phyloP scores from a whole-genome alignment of 2,113 vertebrate species.

The Suricata suricatta region DNA sequence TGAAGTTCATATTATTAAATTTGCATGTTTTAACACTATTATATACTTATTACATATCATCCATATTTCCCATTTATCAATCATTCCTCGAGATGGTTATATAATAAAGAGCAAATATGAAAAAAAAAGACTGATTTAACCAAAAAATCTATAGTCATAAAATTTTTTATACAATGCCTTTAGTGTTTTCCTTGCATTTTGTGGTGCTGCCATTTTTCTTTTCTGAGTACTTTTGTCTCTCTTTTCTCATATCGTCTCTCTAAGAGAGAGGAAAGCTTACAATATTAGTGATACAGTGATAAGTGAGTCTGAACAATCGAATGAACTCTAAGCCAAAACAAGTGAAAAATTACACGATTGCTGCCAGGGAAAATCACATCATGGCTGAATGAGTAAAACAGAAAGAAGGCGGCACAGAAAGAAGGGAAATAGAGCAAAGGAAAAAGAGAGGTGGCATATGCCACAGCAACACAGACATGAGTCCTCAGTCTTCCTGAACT shows the following conservation, averaged over 20 bases:
- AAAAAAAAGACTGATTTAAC: not conserved
- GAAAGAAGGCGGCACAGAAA: not conserved
- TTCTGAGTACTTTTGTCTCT: not conserved
- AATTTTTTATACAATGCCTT: not conserved
- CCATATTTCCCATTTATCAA: not conserved
- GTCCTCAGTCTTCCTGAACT: not conserved
- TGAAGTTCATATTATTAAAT: not conserved
- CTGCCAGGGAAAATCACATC: not conserved
- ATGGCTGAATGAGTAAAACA: not conserved
- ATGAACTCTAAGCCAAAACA: not conserved
- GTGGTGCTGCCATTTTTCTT: not conserved
- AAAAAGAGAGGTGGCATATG: not conserved
- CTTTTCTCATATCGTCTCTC: not conserved
- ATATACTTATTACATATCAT: not conserved
- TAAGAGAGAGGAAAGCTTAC: not conserved
- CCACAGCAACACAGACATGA: not conserved
- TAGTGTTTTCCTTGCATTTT: not conserved
- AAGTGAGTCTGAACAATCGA: conserved; percentile 20
- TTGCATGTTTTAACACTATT: not conserved
- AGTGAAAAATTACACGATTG: not conserved
- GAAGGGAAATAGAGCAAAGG: not conserved
- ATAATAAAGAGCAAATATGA: not conserved
- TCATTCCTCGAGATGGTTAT: not conserved
- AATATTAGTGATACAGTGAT: conserved; percentile 2
- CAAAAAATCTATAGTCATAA: not conserved